phyloP scores from a whole-genome alignment of 2,888 invertebrate species.

The Slavum lentiscoides region DNA sequence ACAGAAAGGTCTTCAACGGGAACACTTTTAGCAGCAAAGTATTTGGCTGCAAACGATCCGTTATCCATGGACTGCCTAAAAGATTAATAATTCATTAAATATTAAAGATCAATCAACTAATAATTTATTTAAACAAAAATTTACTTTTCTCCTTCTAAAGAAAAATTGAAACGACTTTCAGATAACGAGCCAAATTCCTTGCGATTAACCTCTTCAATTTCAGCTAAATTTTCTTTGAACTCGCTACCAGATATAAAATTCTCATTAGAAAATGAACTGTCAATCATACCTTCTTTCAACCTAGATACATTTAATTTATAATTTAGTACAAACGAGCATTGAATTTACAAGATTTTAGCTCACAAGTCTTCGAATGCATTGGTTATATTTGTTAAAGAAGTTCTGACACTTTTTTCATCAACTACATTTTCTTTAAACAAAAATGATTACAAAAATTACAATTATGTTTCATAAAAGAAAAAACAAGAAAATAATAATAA shows the following conservation, averaged over 20 bases:
- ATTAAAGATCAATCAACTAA: background rate
- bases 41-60: conserved; percentile 37
- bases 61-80: conserved; percentile 44
- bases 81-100: background rate
- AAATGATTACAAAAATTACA: background rate
- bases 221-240: conserved; percentile 42
- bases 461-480: background rate
- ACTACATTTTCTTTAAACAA: background rate
- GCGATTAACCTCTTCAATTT: conserved; percentile 44
- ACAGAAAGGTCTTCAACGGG: conserved; percentile 40
- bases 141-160: conserved; percentile 47
- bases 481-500: background rate
- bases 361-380: conserved; percentile 36
- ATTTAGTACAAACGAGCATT: background rate
- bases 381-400: conserved; percentile 22
- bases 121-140: background rate
- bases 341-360: background rate
- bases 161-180: conserved; percentile 48
- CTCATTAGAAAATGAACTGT: conserved; percentile 21
- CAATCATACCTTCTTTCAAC: background rate
- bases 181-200: conserved; percentile 45
- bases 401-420: background rate
- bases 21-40: conserved; percentile 48
- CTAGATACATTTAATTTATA: conserved; percentile 8
- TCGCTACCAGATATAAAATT: conserved; percentile 44